Evolutionary conservation across 2,797 vertebrate genomes (phyloP), one percentile per base, ranked within the genome.

Genomic region (Eupleurogrammus muticus): DNA sequence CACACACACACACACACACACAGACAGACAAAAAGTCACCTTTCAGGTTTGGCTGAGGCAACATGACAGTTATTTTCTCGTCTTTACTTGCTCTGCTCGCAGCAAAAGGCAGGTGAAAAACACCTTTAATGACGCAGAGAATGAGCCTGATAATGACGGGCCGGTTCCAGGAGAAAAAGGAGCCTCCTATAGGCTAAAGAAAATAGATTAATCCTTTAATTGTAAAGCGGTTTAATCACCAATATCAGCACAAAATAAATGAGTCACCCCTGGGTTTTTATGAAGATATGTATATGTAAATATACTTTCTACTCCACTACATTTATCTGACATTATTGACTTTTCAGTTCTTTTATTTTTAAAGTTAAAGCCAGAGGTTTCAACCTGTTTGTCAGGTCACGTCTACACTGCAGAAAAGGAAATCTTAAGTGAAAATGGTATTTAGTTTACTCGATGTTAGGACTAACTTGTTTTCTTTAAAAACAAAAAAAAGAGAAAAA

Each of bases 11-110:
- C 70, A 40, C 61, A 54, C 48, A n/a, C 53, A 17, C 59, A 56
- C 42, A 6, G 10, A 36, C n/a, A n/a, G n/a, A 3, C 14, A 9
- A 44, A 66, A 89, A 92, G 76, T 79, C 62, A 66, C 83, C 76
- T 73, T 82, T 88, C 92, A 81, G 69, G 92, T 93, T 92, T 65
- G 70, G 77, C 24, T 17, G 7, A 83, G 14, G 70, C 80, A 80
- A 68, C 74, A 50, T 77, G 92, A 90, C 92, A 92, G 91, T 93
- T 92, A 91, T 86, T 80, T 87, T 84, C 87, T 49, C 61, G 90
- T 80, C 81, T 80, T 90, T 90, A 92, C 92, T 80, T 87, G 91
- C 84, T 88, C 86, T 11, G 75, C 53, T 68, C 35, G 5, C 66
- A 87, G 83, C 73, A 80, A 77, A n/a, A 87, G 80, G 82, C 87